Conservation (phyloP, 2,113 vertebrate species). For the Ictidomys tridecemlineatus region DNA sequence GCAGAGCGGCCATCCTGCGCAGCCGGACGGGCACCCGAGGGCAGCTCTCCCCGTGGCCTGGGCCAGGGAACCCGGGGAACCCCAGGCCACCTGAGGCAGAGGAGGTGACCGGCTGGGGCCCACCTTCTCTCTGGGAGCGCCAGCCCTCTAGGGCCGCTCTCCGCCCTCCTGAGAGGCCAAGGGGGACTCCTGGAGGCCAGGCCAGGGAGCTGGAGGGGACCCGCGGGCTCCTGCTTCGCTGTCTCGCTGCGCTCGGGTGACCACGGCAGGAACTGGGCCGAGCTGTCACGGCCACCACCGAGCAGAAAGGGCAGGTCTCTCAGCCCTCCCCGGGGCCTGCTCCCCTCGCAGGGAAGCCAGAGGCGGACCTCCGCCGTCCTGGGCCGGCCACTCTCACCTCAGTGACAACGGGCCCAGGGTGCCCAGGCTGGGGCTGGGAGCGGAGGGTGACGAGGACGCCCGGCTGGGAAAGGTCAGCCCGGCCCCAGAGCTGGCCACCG, state of each 20-base stretch:
- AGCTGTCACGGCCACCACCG: fast-evolving
- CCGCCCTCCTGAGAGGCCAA: not conserved
- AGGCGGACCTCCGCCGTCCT: fast-evolving
- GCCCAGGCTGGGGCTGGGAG: not conserved
- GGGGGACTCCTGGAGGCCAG: fast-evolving
- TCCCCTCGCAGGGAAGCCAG: not conserved
- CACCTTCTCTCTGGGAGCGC: too few relatives aligned
- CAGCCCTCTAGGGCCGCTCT: not conserved
- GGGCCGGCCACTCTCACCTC: not conserved
- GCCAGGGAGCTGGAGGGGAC: fast-evolving
- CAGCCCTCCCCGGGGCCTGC: not conserved
- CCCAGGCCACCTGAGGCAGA: not conserved
- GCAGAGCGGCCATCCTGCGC: fast-evolving
- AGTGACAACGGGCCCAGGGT: slow-evolving; percentile 4
- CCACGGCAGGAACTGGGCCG: not conserved
- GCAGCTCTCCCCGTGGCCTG: not conserved
- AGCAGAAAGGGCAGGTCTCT: not conserved
- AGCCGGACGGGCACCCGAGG: not conserved
- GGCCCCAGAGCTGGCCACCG: too few relatives aligned
- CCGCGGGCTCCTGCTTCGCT: not conserved
- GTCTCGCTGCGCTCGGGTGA: not conserved
- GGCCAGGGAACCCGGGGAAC: too few relatives aligned
- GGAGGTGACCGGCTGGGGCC: not conserved
- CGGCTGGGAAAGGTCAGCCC: too few relatives aligned
- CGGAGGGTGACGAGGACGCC: fast-evolving